Evolutionary conservation across 2,888 invertebrate genomes (phyloP).

Genomic region (Noctua pronuba): DNA sequence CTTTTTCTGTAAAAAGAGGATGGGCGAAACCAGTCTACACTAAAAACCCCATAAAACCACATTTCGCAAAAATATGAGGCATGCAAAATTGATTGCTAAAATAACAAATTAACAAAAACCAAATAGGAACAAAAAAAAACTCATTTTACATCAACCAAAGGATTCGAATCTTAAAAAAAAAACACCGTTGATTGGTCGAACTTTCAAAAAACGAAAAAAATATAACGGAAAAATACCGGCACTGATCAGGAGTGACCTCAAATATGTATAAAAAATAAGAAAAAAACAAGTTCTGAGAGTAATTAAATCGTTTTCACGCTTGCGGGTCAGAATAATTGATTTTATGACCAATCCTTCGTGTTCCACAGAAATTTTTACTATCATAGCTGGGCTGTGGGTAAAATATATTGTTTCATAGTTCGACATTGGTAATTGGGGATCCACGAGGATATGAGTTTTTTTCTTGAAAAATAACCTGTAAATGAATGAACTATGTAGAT

Average conservation of each 20-base stretch:
- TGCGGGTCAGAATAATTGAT: constrained; percentile 62
- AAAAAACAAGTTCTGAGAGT: constrained; percentile 56
- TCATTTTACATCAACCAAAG: constrained; percentile 45
- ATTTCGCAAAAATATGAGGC: constrained; percentile 59
- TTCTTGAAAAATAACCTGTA: neutral
- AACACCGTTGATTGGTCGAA: constrained; percentile 54
- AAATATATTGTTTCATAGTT: constrained; percentile 30
- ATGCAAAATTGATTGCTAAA: constrained; percentile 61
- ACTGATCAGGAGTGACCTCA: constrained; percentile 64
- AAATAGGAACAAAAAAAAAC: constrained; percentile 47
- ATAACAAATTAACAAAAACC: constrained; percentile 61
- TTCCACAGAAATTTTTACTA: constrained; percentile 60
- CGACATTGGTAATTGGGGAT: constrained; percentile 34
- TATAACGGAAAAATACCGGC: constrained; percentile 67
- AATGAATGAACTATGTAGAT: neutral
- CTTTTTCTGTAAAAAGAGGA: constrained; percentile 3
- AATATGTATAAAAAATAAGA: constrained; percentile 42
- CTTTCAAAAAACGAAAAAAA: constrained; percentile 56
- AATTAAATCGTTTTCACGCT: constrained; percentile 69
- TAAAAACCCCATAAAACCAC: constrained; percentile 36
- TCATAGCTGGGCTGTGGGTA: constrained; percentile 30
- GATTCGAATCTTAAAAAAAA: constrained; percentile 46
- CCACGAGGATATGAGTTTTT: neutral
- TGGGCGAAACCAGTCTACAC: constrained; percentile 23
- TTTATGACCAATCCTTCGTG: constrained; percentile 65